Percentiles rank a stretch among this genome's conserved stretches.
Evolutionary conservation across 2,113 vertebrate species (phyloP).

Genomic region (Ia io): DNA sequence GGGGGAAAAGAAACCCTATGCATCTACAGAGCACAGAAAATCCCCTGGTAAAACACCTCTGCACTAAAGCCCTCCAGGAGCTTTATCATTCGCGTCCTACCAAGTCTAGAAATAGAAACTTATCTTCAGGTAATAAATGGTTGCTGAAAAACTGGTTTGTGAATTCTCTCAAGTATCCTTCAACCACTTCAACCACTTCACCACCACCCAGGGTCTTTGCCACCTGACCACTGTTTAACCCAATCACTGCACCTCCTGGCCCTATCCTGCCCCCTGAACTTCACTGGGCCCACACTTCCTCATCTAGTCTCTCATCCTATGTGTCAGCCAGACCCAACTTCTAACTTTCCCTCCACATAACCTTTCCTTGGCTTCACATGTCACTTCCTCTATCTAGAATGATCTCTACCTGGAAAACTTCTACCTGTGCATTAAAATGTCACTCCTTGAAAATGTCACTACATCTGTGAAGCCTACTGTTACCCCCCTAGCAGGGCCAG

Average conservation of each 20-base stretch:
- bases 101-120: background rate
- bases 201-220: background rate
- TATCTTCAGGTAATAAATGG: background rate
- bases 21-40: background rate
- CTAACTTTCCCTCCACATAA: background rate
- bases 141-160: background rate
- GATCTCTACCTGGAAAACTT: background rate
- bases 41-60: background rate
- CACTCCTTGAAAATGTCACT: background rate
- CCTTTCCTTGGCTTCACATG: background rate
- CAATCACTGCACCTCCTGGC: background rate
- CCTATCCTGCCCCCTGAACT: background rate
- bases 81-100: background rate
- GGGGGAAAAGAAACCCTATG: background rate
- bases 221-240: background rate
- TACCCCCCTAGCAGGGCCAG: background rate
- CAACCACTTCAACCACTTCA: background rate
- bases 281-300: background rate
- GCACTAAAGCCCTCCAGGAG: background rate
- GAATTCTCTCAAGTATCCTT: conserved; percentile 19
- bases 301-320: background rate
- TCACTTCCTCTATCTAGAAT: background rate
- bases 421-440: background rate
- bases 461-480: background rate
- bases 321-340: background rate